Conservation (phyloP, 2,797 vertebrate genomes). For the Sebastes steindachneri region DNA sequence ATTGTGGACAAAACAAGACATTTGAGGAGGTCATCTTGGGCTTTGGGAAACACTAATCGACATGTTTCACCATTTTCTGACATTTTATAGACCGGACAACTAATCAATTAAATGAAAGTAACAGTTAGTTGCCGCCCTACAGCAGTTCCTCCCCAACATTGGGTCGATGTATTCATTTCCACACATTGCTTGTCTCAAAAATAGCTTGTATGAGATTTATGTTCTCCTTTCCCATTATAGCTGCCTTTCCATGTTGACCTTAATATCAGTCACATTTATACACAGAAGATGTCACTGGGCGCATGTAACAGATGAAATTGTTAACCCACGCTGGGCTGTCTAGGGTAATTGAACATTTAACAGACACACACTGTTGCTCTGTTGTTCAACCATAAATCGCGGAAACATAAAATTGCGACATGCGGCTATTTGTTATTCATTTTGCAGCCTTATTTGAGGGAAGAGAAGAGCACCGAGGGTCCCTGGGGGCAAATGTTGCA, state of each 20-base stretch:
- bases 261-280: constrained; percentile 44
- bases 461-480: constrained; percentile 30
- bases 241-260: constrained; percentile 27
- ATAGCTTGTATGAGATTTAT: constrained; percentile 13
- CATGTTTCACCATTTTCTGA: no score
- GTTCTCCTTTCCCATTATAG: constrained; percentile 1
- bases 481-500: constrained; percentile 39
- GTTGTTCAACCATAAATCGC: constrained; percentile 35
- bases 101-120: no score
- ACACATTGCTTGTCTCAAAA: neutral
- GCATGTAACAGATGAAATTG: constrained; percentile 1
- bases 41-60: no score
- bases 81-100: no score
- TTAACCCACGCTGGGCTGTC: constrained; percentile 11
- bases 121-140: neutral
- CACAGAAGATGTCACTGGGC: constrained; percentile 19
- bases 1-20: no score
- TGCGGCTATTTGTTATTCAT: constrained; percentile 49
- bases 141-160: neutral
- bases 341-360: constrained; percentile 46
- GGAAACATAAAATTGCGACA: constrained; percentile 38
- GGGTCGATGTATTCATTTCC: neutral
- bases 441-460: constrained; percentile 43
- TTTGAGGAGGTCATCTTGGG: no score
- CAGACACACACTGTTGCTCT: constrained; percentile 22